Base-by-base conservation (phyloP, 2,888 invertebrate genomes). In the Machimus rusticus region DNA sequence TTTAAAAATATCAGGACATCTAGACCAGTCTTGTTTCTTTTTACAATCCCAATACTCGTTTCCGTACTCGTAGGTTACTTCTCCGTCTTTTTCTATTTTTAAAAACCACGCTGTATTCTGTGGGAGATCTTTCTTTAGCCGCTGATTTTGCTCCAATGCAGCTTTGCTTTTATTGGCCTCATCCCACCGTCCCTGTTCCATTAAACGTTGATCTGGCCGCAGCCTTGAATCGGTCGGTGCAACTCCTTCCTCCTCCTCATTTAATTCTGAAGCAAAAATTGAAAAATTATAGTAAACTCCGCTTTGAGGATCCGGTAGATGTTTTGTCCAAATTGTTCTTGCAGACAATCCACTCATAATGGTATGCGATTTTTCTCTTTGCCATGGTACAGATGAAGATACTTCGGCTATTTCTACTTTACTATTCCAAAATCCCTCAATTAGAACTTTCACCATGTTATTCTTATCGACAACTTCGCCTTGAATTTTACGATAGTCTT, bases 151-250 rank as follows among this genome's bases (percentile, higher is more conserved):
- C 93, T 99, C 99, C 57, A 99, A 88, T 81, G 94, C 93, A 12
- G 96, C 92, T 92, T 97, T 97, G 92, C 96, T 96, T 1, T 93
- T 91, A 93, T 98, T 98, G 87, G 98, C 97, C 89, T 96, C 96
- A 91, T 98, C 96, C 96, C 98, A 97, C 87, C 94, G 94, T 4
- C 98, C 98, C 90, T 96, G 95, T 93, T 98, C 98, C 98, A 99
- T 99, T 90, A 98, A 94, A 86, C 98, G 95, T 93, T 99, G 99
- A 94, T 99, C 99, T 87, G 99, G 98, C 87, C 99, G 94, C 87
- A 94, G 93, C 51, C 98, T 95, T 87, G 96, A 96, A 94, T 99
- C 99, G 0, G 98, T 98, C 12, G 98, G 98, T 74, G 98, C 98
- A n/a, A 98, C 95, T 88, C 95, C 96, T 5, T 95, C 95, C 93